A percentile compares a stretch with the other conserved stretches of the same genome.
These are phyloP conservation scores for Chesias legatella DNA, from an alignment of 2,888 invertebrate species.

Conservation along the genomic window DNA sequence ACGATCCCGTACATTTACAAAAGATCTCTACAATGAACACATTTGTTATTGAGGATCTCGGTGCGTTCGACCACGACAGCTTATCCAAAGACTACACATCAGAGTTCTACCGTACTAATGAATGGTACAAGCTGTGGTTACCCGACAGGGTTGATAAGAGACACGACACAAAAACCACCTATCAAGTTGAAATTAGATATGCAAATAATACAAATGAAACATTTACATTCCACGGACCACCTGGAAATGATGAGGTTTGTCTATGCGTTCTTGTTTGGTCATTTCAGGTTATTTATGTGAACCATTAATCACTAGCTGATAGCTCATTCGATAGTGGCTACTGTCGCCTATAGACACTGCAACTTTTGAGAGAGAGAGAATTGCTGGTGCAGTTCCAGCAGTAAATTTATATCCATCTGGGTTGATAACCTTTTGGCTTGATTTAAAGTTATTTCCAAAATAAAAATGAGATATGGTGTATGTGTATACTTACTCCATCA, in stretches of 20 bases:
- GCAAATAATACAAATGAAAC: conserved; percentile 97
- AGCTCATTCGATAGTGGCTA: no score
- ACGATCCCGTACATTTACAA: conserved; percentile 95
- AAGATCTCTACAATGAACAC: conserved; percentile 97
- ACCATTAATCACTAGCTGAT: no score
- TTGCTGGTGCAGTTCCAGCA: no score
- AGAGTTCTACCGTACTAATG: conserved; percentile 94
- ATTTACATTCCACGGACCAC: conserved; percentile 97
- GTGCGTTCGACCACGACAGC: conserved; percentile 90
- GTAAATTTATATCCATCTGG: no score
- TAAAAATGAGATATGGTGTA: no score
- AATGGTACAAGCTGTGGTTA: conserved; percentile 95
- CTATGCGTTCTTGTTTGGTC: not conserved
- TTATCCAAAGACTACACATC: conserved; percentile 93
- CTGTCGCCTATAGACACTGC: no score
- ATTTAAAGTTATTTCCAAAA: no score
- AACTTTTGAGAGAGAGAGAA: no score
- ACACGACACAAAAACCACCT: conserved; percentile 95
- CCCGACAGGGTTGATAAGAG: conserved; percentile 91
- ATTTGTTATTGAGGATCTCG: conserved; percentile 91
- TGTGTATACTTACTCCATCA: no score
- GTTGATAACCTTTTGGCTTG: no score
- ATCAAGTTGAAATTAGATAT: conserved; percentile 95
- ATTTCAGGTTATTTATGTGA: no score
- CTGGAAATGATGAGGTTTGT: conserved; percentile 90